Conservation (phyloP, 1,140 invertebrate genomes). For the Saxidomus purpurata region DNA sequence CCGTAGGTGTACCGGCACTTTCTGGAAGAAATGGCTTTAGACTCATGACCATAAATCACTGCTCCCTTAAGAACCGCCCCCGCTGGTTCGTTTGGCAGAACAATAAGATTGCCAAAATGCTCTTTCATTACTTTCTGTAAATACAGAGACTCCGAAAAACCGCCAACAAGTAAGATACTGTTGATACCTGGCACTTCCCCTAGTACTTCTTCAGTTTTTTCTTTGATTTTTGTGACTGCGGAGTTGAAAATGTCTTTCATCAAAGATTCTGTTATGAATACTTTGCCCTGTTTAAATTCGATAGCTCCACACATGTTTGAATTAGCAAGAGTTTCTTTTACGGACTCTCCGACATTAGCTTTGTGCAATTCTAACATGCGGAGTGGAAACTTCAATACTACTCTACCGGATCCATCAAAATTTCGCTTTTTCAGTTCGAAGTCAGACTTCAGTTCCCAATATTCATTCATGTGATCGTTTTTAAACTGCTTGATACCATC, state of each 20-base stretch:
- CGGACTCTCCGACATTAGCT: neutral
- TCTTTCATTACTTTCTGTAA: slow-evolving; percentile 17
- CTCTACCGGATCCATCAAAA: slow-evolving; percentile 31
- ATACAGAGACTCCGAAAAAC: slow-evolving; percentile 43
- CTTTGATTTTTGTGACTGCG: neutral
- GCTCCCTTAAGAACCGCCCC: slow-evolving; percentile 31
- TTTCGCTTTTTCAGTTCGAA: slow-evolving; percentile 56
- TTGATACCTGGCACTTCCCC: neutral
- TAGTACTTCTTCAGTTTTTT: neutral
- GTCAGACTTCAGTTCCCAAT: slow-evolving; percentile 48
- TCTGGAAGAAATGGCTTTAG: neutral
- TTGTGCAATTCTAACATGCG: slow-evolving; percentile 28
- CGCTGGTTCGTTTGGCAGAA: slow-evolving; percentile 21
- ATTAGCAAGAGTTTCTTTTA: neutral
- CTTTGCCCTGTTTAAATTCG: slow-evolving; percentile 31
- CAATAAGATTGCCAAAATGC: neutral
- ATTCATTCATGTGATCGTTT: slow-evolving; percentile 23
- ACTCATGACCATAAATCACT: slow-evolving; percentile 39
- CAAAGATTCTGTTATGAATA: neutral
- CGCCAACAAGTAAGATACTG: slow-evolving; percentile 46
- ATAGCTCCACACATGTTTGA: neutral
- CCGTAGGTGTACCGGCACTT: slow-evolving; percentile 36
- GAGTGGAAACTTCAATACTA: slow-evolving; percentile 3
- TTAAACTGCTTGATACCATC: slow-evolving; percentile 22
- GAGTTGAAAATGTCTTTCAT: slow-evolving; percentile 39